Percentiles rank a stretch among this genome's conserved stretches.
These are phyloP conservation scores for Ameiurus melas DNA, from an alignment of 2,113 vertebrate genomes.

Conservation along the genomic window DNA sequence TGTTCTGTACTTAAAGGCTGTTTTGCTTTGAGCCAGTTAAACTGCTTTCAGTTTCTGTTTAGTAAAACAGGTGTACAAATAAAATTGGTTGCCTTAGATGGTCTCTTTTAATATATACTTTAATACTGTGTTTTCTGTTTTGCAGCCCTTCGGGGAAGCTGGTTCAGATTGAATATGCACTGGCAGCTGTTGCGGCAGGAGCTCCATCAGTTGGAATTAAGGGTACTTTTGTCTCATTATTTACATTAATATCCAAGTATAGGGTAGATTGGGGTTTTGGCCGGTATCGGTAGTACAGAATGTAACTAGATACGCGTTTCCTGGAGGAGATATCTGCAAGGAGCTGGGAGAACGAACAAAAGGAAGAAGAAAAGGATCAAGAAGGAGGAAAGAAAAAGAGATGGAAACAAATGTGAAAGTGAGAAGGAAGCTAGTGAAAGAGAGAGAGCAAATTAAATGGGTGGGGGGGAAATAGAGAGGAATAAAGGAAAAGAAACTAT, in stretches of 20 bases:
- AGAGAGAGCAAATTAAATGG: neutral
- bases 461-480: neutral
- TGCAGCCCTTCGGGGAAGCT: constrained; percentile 95
- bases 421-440: neutral
- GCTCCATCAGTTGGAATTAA: constrained; percentile 98
- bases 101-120: neutral
- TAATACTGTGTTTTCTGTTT: constrained; percentile 11
- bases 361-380: neutral
- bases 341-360: neutral
- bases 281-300: neutral
- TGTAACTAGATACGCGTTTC: neutral
- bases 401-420: neutral
- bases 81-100: neutral
- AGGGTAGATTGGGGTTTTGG: neutral
- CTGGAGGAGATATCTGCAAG: neutral
- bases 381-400: neutral
- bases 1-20: neutral
- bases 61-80: neutral
- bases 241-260: neutral
- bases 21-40: neutral
- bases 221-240: constrained; percentile 73
- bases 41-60: constrained; percentile 4
- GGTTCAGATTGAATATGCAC: constrained; percentile 98
- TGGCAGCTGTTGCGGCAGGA: constrained; percentile 97
- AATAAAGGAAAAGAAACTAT: neutral